Base-by-base conservation (phyloP, 1,140 invertebrate species). In the Sycobia sp. region DNA sequence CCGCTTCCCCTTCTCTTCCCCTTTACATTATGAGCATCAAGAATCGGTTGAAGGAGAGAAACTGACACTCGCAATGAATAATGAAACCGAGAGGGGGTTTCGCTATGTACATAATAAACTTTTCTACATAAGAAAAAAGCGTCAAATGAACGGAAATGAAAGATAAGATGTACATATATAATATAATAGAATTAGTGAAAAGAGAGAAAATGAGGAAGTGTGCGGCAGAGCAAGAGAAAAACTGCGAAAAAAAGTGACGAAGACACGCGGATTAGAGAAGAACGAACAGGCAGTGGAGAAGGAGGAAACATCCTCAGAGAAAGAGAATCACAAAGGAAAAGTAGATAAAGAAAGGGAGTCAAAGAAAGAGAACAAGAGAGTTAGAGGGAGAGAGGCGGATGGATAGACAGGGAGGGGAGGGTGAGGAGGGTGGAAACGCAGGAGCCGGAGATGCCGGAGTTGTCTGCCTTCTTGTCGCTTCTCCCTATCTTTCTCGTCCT, bases 391-490 rank as follows among this genome's bases (percentile, higher is more conserved):
- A 54, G 59, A 43, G 22, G 38, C 3, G 22, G n/a, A n/a, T n/a
- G n/a, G n/a, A n/a, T n/a, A n/a, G n/a, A n/a, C 23, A 14, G 25
- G 9, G 14, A 32, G 44, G 57, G 39, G 61, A 47, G 50, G 16
- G 49, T 34, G 43, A 38, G 38, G 20, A 36, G 44, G 57, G n/a
- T n/a, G 43, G 67, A 65, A 50, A 66, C 62, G 46, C 58, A 62
- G 69, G 64, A 71, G 69, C 71, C 51, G 63, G 58, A 71, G 62
- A 67, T 71, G 64, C 55, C 56, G 50, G 65, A 66, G 65, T 64
- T 69, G 47, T 51, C 63, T 68, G 57, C 67, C 64, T 70, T 43
- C 51, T 56, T 62, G 67, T 54, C 60, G 51, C 47, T 56, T 51
- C 41, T 60, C 27, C n/a, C 25, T 27, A 38, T 56, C 60, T n/a